Percentiles rank a stretch among this genome's conserved stretches.
These are phyloP conservation scores for Dorcus parallelipipedus DNA, from an alignment of 2,888 invertebrate genomes.

Conservation along the genomic window DNA sequence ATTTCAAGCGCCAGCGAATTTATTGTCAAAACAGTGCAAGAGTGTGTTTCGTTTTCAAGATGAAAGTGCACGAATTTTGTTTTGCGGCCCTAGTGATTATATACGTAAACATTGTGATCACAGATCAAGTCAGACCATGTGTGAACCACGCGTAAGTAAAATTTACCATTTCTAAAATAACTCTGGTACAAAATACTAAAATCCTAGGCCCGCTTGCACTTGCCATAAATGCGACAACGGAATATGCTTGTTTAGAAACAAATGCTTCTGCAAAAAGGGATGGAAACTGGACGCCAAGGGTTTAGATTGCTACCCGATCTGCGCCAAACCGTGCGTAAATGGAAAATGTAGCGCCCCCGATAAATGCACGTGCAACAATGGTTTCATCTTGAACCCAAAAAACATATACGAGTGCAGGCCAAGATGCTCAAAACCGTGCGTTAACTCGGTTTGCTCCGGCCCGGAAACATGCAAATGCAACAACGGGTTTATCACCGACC, in stretches of 20 bases:
- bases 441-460: constrained; percentile 51
- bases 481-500: constrained; percentile 13
- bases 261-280: constrained; percentile 47
- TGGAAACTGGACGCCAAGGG: constrained; percentile 43
- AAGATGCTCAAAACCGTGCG: constrained; percentile 32
- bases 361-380: constrained; percentile 17
- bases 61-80: too few species aligned
- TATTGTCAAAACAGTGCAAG: too few species aligned
- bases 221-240: constrained; percentile 34
- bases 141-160: too few species aligned
- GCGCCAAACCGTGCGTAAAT: constrained; percentile 10
- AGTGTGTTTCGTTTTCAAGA: too few species aligned
- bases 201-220: too few species aligned
- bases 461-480: constrained; percentile 27
- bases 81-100: too few species aligned
- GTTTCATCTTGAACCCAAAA: constrained; percentile 17
- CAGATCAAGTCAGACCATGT: too few species aligned
- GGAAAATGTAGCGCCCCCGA: constrained; percentile 17
- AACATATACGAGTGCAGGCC: constrained; percentile 32
- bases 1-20: too few species aligned
- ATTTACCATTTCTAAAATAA: too few species aligned
- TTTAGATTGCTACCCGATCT: constrained; percentile 13
- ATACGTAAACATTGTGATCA: too few species aligned
- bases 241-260: constrained; percentile 45
- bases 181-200: too few species aligned